phyloP scores from a whole-genome alignment of 2,888 invertebrate species.

The Pharmacophagus antenor region DNA sequence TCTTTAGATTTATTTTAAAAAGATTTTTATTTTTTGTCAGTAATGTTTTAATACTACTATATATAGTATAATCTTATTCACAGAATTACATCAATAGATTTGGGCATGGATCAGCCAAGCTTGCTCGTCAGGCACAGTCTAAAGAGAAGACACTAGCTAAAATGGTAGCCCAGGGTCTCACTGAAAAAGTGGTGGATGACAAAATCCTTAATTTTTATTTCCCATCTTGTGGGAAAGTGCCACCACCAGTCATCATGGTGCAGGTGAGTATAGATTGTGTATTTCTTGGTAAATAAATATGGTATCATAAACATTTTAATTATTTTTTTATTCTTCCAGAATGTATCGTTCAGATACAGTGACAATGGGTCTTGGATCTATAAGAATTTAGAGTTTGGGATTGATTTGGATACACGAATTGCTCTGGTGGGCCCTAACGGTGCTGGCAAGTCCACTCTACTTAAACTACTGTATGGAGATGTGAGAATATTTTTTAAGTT shows the following conservation, averaged over 20 bases:
- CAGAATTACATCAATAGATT: slow-evolving; percentile 99
- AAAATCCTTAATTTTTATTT: slow-evolving; percentile 97
- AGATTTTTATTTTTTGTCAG: not conserved
- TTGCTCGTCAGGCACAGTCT: slow-evolving; percentile 99
- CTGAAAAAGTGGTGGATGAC: slow-evolving; percentile 95
- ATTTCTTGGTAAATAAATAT: too few species aligned
- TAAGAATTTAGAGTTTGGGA: slow-evolving; percentile 98
- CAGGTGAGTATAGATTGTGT: slow-evolving; percentile 78
- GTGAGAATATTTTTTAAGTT: slow-evolving; percentile 74
- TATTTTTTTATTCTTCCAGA: slow-evolving; percentile 66
- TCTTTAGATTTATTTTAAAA: too few species aligned
- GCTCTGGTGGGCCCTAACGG: slow-evolving; percentile 99
- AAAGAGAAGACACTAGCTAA: slow-evolving; percentile 99
- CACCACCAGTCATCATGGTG: slow-evolving; percentile 99
- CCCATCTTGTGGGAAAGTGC: slow-evolving; percentile 96
- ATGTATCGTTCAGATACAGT: slow-evolving; percentile 96
- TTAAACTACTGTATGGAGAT: slow-evolving; percentile 97
- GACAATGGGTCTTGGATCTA: slow-evolving; percentile 95
- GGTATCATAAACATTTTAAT: too few species aligned
- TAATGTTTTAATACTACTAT: not conserved
- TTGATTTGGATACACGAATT: slow-evolving; percentile 97
- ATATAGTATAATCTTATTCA: not conserved
- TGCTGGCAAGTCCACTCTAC: slow-evolving; percentile 98
- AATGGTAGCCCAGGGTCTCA: slow-evolving; percentile 99
- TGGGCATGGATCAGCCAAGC: slow-evolving; percentile 99